Percentiles rank a stretch among this genome's conserved stretches.
Evolutionary conservation across 2,797 vertebrate genomes (phyloP).

Genomic region (Menidia menidia): DNA sequence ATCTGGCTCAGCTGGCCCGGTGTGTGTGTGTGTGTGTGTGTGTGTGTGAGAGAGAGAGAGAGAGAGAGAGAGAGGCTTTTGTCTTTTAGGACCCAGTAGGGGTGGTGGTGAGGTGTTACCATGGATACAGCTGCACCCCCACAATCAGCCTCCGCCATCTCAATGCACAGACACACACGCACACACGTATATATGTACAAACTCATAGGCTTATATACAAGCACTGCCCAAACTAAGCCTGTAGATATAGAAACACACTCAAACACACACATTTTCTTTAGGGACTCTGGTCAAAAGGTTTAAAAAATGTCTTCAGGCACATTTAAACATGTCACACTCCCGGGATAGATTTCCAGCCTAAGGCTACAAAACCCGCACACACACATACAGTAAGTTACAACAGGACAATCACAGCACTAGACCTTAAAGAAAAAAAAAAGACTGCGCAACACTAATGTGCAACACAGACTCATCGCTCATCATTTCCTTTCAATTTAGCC

Average conservation of each 20-base stretch:
- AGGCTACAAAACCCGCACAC: conserved; percentile 33
- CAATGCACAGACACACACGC: conserved; percentile 19
- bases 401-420: conserved; percentile 47
- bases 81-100: conserved; percentile 81
- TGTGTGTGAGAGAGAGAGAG: conserved; percentile 34
- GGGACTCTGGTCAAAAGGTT: conserved; percentile 52
- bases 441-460: conserved; percentile 70
- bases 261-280: conserved; percentile 25
- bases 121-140: conserved; percentile 75
- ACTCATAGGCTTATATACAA: conserved; percentile 34
- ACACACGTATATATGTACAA: not conserved
- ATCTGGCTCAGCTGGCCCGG: conserved; percentile 96
- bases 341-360: conserved; percentile 51
- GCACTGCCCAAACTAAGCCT: conserved; percentile 24
- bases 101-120: conserved; percentile 75
- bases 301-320: conserved; percentile 54
- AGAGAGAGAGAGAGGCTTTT: conserved; percentile 56
- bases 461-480: conserved; percentile 81
- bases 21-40: conserved; percentile 70
- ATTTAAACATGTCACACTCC: conserved; percentile 55
- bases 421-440: conserved; percentile 31
- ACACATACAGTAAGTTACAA: conserved; percentile 31
- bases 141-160: conserved; percentile 33
- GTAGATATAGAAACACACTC: conserved; percentile 24
- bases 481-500: conserved; percentile 79